phyloP scores from a whole-genome alignment of 2,113 vertebrate genomes.

The Baryphthengus martii region DNA sequence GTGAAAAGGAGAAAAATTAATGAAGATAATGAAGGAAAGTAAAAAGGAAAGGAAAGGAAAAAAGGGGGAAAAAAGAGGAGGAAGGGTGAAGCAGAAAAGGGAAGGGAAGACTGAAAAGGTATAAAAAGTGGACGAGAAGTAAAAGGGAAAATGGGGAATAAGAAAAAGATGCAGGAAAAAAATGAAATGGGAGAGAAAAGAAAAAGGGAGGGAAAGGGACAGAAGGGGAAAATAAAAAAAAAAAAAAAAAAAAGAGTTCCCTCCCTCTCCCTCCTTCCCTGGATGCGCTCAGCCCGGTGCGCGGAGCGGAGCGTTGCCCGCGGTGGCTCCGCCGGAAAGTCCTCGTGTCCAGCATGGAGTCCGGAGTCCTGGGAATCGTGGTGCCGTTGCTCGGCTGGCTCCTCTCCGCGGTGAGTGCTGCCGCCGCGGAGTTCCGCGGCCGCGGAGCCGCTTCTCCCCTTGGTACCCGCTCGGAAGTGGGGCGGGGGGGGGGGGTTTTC shows the following conservation, averaged over 20 bases:
- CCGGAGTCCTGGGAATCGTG: not conserved
- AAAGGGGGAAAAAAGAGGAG: not conserved
- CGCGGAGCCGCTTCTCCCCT: too few species aligned
- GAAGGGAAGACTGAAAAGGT: not conserved
- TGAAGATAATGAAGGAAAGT: not conserved
- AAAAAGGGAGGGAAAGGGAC: accelerated
- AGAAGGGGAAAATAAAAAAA: not conserved
- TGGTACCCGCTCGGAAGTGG: not conserved
- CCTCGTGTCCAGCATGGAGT: not conserved
- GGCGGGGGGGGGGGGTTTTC: too few species aligned
- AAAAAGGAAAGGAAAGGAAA: not conserved
- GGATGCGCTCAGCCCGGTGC: not conserved
- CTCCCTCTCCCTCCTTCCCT: not conserved
- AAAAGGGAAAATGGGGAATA: not conserved
- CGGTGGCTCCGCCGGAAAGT: not conserved
- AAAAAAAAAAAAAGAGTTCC: not conserved
- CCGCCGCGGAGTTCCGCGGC: too few species aligned
- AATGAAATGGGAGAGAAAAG: too few species aligned
- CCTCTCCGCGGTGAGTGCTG: conserved; percentile 31
- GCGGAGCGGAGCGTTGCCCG: not conserved
- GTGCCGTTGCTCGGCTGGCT: not conserved
- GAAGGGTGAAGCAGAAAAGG: not conserved
- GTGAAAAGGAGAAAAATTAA: accelerated
- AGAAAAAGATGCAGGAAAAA: accelerated
- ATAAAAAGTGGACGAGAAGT: not conserved